Evolutionary conservation across 2,888 invertebrate species (phyloP).

Genomic region (Papilio gigon): DNA sequence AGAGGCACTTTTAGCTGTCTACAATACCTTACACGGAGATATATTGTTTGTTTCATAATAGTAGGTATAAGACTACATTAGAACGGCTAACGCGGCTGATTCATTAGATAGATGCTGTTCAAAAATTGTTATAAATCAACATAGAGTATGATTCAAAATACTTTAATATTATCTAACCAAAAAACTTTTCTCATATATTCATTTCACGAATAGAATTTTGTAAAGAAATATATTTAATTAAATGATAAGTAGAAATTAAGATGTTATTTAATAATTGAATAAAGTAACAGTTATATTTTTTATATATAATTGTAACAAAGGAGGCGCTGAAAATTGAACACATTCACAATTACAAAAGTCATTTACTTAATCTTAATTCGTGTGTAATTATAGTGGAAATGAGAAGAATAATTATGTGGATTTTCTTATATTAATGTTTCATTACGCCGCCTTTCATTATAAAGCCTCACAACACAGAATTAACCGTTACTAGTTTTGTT

Average conservation of each 20-base stretch:
- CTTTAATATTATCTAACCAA: too few species aligned
- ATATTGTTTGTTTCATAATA: too few species aligned
- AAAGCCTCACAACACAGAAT: not conserved
- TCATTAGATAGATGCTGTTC: too few species aligned
- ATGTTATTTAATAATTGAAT: not conserved
- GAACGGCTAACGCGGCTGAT: too few species aligned
- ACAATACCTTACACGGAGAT: too few species aligned
- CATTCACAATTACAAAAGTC: not conserved
- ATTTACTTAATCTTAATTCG: slow-evolving; percentile 17
- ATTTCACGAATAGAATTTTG: too few species aligned
- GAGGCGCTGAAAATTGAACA: slow-evolving; percentile 8
- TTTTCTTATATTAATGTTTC: slow-evolving; percentile 12
- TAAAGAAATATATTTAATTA: too few species aligned
- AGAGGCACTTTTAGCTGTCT: too few species aligned
- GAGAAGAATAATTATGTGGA: slow-evolving; percentile 7
- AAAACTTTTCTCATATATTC: too few species aligned
- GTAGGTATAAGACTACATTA: too few species aligned
- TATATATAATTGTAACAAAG: not conserved
- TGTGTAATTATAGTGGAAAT: slow-evolving; percentile 16
- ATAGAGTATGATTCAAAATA: too few species aligned
- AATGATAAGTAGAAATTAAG: not conserved
- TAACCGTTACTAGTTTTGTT: not conserved
- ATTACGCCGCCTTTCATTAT: slow-evolving; percentile 6
- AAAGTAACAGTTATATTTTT: not conserved
- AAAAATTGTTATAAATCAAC: too few species aligned